Evolutionary conservation across 2,888 invertebrate genomes (phyloP).

Genomic region (Opisthograptis luteolata): DNA sequence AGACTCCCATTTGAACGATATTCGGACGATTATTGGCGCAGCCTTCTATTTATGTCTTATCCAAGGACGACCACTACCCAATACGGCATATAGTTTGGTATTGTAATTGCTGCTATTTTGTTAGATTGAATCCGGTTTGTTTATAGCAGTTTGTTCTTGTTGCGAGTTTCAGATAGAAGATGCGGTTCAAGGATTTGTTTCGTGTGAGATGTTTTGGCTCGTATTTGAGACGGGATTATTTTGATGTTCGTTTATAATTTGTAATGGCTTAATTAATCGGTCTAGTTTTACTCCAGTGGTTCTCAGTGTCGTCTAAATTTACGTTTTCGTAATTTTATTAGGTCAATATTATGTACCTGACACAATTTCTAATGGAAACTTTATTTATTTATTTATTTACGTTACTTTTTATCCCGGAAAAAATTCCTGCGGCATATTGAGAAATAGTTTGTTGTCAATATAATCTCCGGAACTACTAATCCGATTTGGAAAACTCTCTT

Average conservation of each 20-base stretch:
- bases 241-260: conserved; percentile 51
- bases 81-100: conserved; percentile 67
- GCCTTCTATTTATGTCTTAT: conserved; percentile 70
- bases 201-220: conserved; percentile 42
- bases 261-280: conserved; percentile 58
- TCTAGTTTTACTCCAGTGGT: conserved; percentile 44
- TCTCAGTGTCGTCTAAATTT: conserved; percentile 38
- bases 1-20: conserved; percentile 74
- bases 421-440: too few relatives aligned
- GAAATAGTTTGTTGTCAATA: too few relatives aligned
- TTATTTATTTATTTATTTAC: too few relatives aligned
- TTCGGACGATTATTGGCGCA: conserved; percentile 72
- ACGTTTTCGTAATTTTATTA: conserved; percentile 27
- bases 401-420: too few relatives aligned
- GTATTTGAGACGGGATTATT: conserved; percentile 49
- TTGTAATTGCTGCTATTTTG: conserved; percentile 77
- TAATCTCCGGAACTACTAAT: too few relatives aligned
- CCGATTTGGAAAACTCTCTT: too few relatives aligned
- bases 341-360: conserved; percentile 15
- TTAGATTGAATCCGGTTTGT: conserved; percentile 64
- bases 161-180: conserved; percentile 34
- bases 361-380: conserved; percentile 1
- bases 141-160: conserved; percentile 62
- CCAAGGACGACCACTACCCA: conserved; percentile 67
- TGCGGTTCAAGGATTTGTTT: conserved; percentile 29